Evolutionary conservation across 2,113 vertebrate species (phyloP), one percentile per base, ranked within the genome.

Genomic region (Climacteris rufus): DNA sequence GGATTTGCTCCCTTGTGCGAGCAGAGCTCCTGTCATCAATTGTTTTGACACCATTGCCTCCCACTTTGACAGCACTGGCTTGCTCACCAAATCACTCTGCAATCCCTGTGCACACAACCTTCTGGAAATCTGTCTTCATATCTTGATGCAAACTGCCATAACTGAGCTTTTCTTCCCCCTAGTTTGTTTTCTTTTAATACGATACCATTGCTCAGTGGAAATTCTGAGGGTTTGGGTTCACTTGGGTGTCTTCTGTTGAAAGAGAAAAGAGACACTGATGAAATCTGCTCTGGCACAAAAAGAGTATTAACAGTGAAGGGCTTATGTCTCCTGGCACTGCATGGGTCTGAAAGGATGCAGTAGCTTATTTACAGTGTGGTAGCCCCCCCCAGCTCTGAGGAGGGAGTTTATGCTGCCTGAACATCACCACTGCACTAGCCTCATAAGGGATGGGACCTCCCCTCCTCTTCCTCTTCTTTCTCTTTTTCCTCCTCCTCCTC

Each of bases 181-280:
- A 8, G 27, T 74, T 93, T 90, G 47, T 93, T 95, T 94, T 88
- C 66, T 91, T 93, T 90, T 94, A 76, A 86, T 94, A 69, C 72
- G 44, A 82, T 75, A 82, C 22, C 21, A 68, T 86, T 95, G 47
- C 83, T 90, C 61, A 91, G 61, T 61, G 65, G 61, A 84, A 87
- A 56, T 68, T 83, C 23, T 40, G 37, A n/a, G 37, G 10, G 11
- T 50, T 87, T 86, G 64, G 19, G 66, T 79, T 86, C 79, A 90
- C 64, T 61, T 78, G 30, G 37, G 22, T 84, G 17, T 81, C 42
- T 81, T 81, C 63, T 66, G 66, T 93, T 95, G 84, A 87, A 95
- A 95, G 60, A 93, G 40, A 77, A 70, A 66, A 66, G 37, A 93
- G 42, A 40, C 56, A 68, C 56, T 89, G 93, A 78, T 1, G 25